These are phyloP conservation scores for Macaria liturata DNA, from an alignment of 2,888 invertebrate genomes.

Conservation along the genomic window DNA sequence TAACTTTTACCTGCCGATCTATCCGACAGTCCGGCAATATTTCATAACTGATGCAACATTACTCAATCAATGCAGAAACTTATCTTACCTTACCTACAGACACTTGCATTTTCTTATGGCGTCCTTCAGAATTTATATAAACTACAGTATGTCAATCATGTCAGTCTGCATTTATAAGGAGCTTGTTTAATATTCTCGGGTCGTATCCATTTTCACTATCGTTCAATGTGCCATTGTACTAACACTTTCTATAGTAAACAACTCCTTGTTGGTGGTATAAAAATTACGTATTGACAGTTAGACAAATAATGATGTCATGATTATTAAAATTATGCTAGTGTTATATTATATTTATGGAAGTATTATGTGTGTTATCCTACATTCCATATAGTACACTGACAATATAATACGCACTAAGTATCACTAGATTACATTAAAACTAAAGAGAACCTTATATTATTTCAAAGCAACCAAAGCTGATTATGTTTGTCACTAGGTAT, in stretches of 20 bases:
- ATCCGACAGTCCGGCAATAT: slow-evolving; percentile 13
- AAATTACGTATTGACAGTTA: slow-evolving; percentile 47
- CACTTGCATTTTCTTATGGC: slow-evolving; percentile 28
- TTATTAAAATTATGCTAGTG: slow-evolving; percentile 33
- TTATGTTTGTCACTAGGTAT: no score
- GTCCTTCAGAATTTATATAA: slow-evolving; percentile 9
- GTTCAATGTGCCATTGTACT: slow-evolving; percentile 69
- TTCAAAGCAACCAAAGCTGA: no score
- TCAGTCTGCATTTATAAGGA: slow-evolving; percentile 43
- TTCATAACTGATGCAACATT: slow-evolving; percentile 17
- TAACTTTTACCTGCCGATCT: slow-evolving; percentile 14
- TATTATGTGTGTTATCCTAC: slow-evolving; percentile 6
- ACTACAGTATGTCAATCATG: slow-evolving; percentile 22
- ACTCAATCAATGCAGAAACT: slow-evolving; percentile 14
- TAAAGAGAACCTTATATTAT: no score
- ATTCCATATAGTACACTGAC: neutral
- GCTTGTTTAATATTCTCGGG: slow-evolving; percentile 58
- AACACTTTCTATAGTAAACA: slow-evolving; percentile 74
- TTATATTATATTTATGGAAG: no score
- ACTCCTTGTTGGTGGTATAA: slow-evolving; percentile 50
- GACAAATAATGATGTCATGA: slow-evolving; percentile 45
- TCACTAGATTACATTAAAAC: no score
- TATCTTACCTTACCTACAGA: slow-evolving; percentile 31
- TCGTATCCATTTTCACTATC: slow-evolving; percentile 73
- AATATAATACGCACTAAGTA: neutral